Evolutionary conservation across 1,140 invertebrate species (phyloP), one percentile per base, ranked within the genome.

Genomic region (Drosophila elegans): DNA sequence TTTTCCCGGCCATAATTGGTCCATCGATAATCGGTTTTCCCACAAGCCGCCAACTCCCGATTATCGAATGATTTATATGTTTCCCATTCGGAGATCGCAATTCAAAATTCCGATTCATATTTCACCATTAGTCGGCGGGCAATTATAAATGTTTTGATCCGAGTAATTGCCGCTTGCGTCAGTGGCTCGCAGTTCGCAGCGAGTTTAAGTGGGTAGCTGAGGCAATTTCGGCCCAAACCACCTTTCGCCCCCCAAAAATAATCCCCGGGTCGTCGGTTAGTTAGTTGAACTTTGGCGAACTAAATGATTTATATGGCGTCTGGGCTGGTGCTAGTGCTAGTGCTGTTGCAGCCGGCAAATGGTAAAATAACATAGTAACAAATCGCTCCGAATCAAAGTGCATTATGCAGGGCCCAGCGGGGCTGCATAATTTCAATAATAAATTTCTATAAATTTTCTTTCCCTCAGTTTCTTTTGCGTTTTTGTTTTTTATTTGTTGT

Each of bases 391-490:
- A 49, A 56, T 71, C 27, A 12, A 13, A 45, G 44, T 42, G 63
- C 48, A 54, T 39, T 55, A 51, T 49, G 36, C 36, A 25, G n/a
- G 12, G 29, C 29, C 13, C 2, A 12, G 9, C 9, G 38, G n/a
- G 34, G n/a, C 44, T n/a, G 32, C 42, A 53, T 77, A 80, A 88
- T 79, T 76, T 80, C 73, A 78, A 80, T 86, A 86, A 86, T 75
- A 88, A 88, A 82, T 88, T 80, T 88, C 76, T 83, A 88, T 83
- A 78, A 89, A 84, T 89, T 83, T 55, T 53, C 55, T 89, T 83
- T 55, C 56, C 55, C 62, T 63, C 66, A 63, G 62, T 80, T 73
- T 55, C 38, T 53, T 67, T 59, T 9, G 42, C 42, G 6, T 3
- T 13, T 13, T 16, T 32, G 48, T 6, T 21, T 44, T 7, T 21